A percentile compares a stretch with the other conserved stretches of the same genome.
Evolutionary conservation across 1,140 invertebrate species (phyloP).

Genomic region (Octopus sinensis): DNA sequence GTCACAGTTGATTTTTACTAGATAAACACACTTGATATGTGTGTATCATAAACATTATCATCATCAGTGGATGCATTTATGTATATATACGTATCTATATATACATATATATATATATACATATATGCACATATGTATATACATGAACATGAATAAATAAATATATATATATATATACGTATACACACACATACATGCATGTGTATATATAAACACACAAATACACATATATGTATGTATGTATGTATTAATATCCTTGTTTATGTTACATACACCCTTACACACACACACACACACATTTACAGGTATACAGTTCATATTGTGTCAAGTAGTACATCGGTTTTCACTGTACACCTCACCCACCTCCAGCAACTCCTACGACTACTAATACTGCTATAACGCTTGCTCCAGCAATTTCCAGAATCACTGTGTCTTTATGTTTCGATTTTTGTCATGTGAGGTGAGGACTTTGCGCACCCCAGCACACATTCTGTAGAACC

Average conservation of each 20-base stretch:
- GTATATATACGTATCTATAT: neutral
- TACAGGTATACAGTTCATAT: neutral
- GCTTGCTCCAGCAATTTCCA: too few species aligned
- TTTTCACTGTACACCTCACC: too few species aligned
- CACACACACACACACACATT: neutral
- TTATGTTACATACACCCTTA: neutral
- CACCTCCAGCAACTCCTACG: too few species aligned
- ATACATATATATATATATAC: neutral
- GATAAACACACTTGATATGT: too few species aligned
- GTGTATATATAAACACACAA: neutral
- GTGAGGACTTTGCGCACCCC: constrained; percentile 40
- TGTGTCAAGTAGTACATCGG: too few species aligned
- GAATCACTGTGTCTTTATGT: constrained; percentile 21
- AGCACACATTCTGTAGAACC: constrained; percentile 51
- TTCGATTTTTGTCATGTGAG: constrained; percentile 14
- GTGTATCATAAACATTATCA: too few species aligned
- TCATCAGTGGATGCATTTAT: too few species aligned
- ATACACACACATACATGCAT: neutral
- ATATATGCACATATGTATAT: neutral
- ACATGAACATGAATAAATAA: neutral
- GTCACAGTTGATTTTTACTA: too few species aligned
- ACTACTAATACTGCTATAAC: too few species aligned
- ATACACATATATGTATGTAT: neutral
- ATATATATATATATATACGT: neutral
- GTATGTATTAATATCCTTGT: neutral